Base-by-base conservation (phyloP, 2,888 invertebrate species). In the Congeria kusceri region DNA sequence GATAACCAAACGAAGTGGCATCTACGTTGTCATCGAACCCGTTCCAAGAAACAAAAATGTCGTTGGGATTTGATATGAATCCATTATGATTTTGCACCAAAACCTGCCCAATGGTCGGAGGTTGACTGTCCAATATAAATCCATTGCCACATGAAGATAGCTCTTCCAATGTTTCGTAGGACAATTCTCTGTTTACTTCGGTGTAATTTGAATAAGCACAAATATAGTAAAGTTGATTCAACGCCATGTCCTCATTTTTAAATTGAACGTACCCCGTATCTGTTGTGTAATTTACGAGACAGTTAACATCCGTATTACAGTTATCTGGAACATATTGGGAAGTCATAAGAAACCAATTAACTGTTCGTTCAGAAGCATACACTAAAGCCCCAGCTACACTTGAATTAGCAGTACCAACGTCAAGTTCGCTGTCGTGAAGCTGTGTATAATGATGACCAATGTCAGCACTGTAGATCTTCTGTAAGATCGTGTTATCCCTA, bases 301-400 rank as follows among this genome's bases (percentile, higher is more conserved):
- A 80, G 5, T 61, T 23, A 9, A 28, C 3, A 11, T 56, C 44
- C 3, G 28, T 7, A 9, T 44, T 15, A 59, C 80, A 81, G 0
- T 29, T 23, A 2, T 5, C 20, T 27, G 80, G 77, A 2, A 69
- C 44, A 13, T 27, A 13, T 13, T 46, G 39, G 20, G 39, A 32
- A 15, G 23, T 63, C 77, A 70, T 74, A 4, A 81, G 46, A 28
- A 59, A 77, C 80, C 80, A 81, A 11, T 69, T 74, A 15, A 77
- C 63, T 25, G 69, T 67, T 58, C 77, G 59, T 28, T 70, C 80
- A 18, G 47, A 47, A 27, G 62, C 77, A 44, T 66, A 49, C 25
- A 70, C 15, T 1, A 74, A 27, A 1, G 63, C 67, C 18, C 66
- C 77, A 0, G 70, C 53, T 1, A 77, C 29, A 1, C 11, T 18